These are phyloP conservation scores for Monoplex corrugatus DNA, from an alignment of 2,888 invertebrate genomes.

Conservation along the genomic window DNA sequence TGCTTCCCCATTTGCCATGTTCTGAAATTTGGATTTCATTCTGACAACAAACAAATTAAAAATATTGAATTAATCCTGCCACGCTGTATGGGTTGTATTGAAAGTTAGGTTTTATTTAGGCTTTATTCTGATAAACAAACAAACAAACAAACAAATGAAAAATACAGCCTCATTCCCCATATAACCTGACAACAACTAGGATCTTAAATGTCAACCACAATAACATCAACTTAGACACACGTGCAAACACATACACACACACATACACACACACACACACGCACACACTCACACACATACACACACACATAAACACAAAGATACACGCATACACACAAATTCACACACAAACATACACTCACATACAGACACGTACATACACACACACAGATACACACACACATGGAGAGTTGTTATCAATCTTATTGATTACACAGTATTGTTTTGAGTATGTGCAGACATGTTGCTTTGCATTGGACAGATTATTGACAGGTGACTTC, in stretches of 20 bases:
- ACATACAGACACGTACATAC: neutral
- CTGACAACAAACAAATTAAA: too few species aligned
- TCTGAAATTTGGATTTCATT: too few species aligned
- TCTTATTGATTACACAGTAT: too few species aligned
- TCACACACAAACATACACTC: neutral
- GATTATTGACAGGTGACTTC: neutral
- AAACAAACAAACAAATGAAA: too few species aligned
- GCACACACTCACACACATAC: slow-evolving; percentile 4
- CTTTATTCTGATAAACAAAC: too few species aligned
- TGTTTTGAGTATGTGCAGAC: neutral
- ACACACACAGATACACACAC: neutral
- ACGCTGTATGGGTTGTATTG: neutral
- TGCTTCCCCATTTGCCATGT: too few species aligned
- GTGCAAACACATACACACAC: neutral
- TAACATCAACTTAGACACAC: neutral
- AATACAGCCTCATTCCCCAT: too few species aligned
- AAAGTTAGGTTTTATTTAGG: neutral
- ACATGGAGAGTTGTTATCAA: too few species aligned
- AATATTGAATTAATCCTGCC: too few species aligned
- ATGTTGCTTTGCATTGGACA: neutral
- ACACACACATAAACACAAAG: slow-evolving; percentile 11
- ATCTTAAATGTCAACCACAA: neutral
- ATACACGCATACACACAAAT: slow-evolving; percentile 2
- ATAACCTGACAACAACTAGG: neutral
- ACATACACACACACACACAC: neutral